phyloP scores from a whole-genome alignment of 2,888 invertebrate genomes.

The Pycnomerus fuliginosus region DNA sequence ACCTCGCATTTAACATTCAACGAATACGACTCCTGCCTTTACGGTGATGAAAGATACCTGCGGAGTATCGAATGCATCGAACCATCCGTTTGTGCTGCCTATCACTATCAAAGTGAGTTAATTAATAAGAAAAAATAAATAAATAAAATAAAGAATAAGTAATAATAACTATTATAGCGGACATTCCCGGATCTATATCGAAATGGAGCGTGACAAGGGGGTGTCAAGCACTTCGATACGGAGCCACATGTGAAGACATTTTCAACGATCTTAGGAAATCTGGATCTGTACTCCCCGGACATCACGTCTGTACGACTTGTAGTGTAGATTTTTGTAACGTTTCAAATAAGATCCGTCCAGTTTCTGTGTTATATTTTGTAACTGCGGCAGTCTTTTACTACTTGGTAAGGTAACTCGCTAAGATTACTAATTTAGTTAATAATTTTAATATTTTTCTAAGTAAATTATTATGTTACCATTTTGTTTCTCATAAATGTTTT shows the following conservation, averaged over 20 bases:
- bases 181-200: conserved; percentile 6
- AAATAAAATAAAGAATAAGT: background rate
- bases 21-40: conserved; percentile 36
- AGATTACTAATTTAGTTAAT: no score
- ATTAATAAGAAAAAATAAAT: background rate
- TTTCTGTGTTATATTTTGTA: no score
- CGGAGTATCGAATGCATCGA: conserved; percentile 36
- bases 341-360: no score
- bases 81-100: conserved; percentile 42
- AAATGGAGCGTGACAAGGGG: conserved; percentile 36
- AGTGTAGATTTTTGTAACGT: conserved; percentile 41
- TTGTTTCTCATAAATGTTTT: no score
- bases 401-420: no score
- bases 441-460: no score
- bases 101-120: conserved; percentile 40
- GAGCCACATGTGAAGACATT: conserved; percentile 43
- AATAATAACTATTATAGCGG: conserved; percentile 2
- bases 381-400: no score
- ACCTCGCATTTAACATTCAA: conserved; percentile 31
- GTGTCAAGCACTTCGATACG: conserved; percentile 40
- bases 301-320: conserved; percentile 42
- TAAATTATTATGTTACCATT: no score
- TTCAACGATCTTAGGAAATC: conserved; percentile 37
- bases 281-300: conserved; percentile 38
- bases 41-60: conserved; percentile 36